These are phyloP conservation scores for Brachirus orientalis DNA, from an alignment of 2,113 vertebrate genomes.

Conservation along the genomic window DNA sequence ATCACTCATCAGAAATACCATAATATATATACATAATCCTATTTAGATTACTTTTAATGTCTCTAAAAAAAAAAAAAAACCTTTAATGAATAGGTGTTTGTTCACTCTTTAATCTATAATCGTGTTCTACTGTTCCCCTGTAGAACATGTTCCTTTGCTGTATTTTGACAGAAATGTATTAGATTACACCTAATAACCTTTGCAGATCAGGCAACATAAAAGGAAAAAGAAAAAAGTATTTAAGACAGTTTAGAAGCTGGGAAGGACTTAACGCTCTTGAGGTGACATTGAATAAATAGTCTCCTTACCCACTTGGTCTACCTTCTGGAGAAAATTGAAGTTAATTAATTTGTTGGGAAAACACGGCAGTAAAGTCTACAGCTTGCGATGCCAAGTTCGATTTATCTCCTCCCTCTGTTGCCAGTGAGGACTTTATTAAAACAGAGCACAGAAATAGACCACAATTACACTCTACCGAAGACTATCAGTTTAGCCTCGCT, in stretches of 20 bases:
- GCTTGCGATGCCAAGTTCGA: slow-evolving; percentile 27
- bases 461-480: slow-evolving; percentile 45
- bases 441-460: slow-evolving; percentile 33
- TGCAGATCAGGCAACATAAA: too few species aligned
- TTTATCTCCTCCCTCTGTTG: slow-evolving; percentile 49
- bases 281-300: slow-evolving; percentile 63
- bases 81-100: too few species aligned
- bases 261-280: slow-evolving; percentile 63
- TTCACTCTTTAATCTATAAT: too few species aligned
- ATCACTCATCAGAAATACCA: too few species aligned
- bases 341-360: slow-evolving; percentile 72
- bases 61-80: too few species aligned
- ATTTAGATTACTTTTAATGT: too few species aligned
- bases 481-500: slow-evolving; percentile 56
- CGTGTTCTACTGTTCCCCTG: too few species aligned
- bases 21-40: too few species aligned
- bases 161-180: too few species aligned
- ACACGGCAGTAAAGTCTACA: slow-evolving; percentile 45
- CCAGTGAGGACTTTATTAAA: slow-evolving; percentile 63
- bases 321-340: slow-evolving; percentile 48
- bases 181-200: too few species aligned
- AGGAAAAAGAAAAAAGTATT: too few species aligned
- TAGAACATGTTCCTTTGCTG: too few species aligned
- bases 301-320: slow-evolving; percentile 44
- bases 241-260: background rate